Evolutionary conservation across 64 coral and sea anemone genomes (phyloP).

Genomic region (Acropora tenuis): DNA sequence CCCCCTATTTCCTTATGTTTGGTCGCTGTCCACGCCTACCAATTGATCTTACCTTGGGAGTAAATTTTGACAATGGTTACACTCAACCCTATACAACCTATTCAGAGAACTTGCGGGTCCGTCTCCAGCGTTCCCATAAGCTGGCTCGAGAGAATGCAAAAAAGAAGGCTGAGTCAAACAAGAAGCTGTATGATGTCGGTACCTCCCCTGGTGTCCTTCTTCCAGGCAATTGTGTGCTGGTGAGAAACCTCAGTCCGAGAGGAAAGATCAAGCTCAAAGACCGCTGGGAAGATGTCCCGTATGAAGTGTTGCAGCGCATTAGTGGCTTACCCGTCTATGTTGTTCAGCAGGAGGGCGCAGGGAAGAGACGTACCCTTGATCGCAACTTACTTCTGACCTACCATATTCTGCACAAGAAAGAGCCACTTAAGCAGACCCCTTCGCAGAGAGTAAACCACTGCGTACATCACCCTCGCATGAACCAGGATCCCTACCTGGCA

Average conservation of each 20-base stretch:
- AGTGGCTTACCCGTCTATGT: background rate
- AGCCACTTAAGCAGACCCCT: background rate
- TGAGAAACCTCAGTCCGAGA: background rate
- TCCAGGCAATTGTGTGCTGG: background rate
- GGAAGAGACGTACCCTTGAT: slow-evolving; percentile 2
- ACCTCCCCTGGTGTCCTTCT: slow-evolving; percentile 1
- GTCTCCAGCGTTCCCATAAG: background rate
- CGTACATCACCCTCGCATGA: background rate
- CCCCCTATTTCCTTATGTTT: background rate
- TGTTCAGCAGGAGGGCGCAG: slow-evolving; percentile 1
- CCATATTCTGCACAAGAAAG: background rate
- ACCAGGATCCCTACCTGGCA: too few species aligned
- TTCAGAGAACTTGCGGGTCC: background rate
- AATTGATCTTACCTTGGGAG: background rate
- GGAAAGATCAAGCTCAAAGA: slow-evolving; percentile 15
- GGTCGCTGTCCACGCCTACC: background rate
- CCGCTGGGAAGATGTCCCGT: background rate
- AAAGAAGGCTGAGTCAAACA: background rate
- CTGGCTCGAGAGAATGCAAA: background rate
- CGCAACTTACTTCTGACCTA: slow-evolving; percentile 12
- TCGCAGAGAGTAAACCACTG: background rate
- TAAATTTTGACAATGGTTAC: background rate
- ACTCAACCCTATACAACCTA: background rate
- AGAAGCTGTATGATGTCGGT: slow-evolving; percentile 6
- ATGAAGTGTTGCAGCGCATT: background rate